phyloP scores from a whole-genome alignment of 2,888 invertebrate genomes.

The Callosobruchus maculatus region DNA sequence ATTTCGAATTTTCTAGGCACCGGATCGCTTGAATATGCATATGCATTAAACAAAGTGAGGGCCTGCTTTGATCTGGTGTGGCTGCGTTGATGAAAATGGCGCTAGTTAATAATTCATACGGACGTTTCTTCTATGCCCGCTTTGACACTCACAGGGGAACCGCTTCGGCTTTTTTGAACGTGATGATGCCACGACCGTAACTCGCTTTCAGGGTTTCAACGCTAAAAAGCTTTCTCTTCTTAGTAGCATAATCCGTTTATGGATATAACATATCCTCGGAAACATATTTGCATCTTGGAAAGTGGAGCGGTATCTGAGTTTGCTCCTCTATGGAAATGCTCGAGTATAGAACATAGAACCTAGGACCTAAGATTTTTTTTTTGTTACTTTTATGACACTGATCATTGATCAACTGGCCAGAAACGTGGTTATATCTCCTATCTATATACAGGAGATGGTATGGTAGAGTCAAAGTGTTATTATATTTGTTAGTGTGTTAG shows the following conservation, averaged over 20 bases:
- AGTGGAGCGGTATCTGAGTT: too few species aligned
- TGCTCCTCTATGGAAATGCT: too few species aligned
- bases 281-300: too few species aligned
- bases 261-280: neutral
- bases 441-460: too few species aligned
- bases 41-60: neutral
- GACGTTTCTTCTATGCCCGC: neutral
- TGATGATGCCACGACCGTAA: neutral
- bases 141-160: neutral
- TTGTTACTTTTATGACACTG: too few species aligned
- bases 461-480: too few species aligned
- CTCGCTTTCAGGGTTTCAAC: neutral
- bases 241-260: neutral
- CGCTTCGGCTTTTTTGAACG: neutral
- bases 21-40: neutral
- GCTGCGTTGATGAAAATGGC: neutral
- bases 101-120: neutral
- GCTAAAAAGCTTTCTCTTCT: neutral
- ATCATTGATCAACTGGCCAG: too few species aligned
- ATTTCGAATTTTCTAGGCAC: too few species aligned
- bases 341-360: too few species aligned
- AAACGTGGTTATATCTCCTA: too few species aligned
- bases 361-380: too few species aligned
- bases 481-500: too few species aligned
- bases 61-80: neutral